Percentiles rank a stretch among this genome's conserved stretches.
These are phyloP conservation scores for Vanessa tameamea DNA, from an alignment of 1,140 invertebrate species.

Conservation along the genomic window DNA sequence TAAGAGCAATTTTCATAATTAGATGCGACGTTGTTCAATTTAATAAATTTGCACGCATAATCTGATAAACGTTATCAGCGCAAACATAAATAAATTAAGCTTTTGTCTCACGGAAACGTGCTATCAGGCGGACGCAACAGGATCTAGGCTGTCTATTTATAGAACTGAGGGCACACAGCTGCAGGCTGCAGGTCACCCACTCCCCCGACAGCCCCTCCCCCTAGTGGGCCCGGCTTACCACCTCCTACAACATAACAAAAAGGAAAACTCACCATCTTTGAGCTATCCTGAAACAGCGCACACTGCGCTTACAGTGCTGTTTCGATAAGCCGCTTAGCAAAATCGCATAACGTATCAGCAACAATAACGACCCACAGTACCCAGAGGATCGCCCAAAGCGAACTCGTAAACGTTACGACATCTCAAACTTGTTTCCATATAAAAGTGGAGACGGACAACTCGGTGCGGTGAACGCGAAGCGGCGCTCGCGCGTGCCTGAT, in stretches of 20 bases:
- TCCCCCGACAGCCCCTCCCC: neutral
- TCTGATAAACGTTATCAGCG: slow-evolving; percentile 7
- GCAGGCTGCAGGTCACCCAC: slow-evolving; percentile 23
- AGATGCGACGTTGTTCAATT: neutral
- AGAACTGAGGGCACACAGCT: slow-evolving; percentile 26
- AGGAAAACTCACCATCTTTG: slow-evolving; percentile 7
- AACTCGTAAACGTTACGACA: neutral
- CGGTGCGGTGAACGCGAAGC: neutral
- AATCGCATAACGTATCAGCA: slow-evolving; percentile 10
- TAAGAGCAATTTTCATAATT: slow-evolving; percentile 16
- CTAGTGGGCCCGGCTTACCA: neutral
- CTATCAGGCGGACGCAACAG: slow-evolving; percentile 22
- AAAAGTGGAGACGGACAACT: neutral
- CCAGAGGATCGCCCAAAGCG: slow-evolving; percentile 1
- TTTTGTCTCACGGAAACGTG: slow-evolving; percentile 17
- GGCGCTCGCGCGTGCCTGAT: neutral
- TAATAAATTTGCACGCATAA: neutral
- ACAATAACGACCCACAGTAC: neutral
- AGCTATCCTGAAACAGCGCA: neutral
- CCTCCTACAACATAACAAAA: slow-evolving; percentile 4
- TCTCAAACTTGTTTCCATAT: neutral
- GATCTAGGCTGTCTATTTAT: slow-evolving; percentile 34
- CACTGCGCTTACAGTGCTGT: slow-evolving; percentile 17
- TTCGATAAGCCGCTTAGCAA: slow-evolving; percentile 20
- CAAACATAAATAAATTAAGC: slow-evolving; percentile 12